Percentiles rank a stretch among this genome's conserved stretches.
These are phyloP conservation scores for Bergia sp. DNA, from an alignment of 92 coral and sea anemone genomes.

Conservation along the genomic window DNA sequence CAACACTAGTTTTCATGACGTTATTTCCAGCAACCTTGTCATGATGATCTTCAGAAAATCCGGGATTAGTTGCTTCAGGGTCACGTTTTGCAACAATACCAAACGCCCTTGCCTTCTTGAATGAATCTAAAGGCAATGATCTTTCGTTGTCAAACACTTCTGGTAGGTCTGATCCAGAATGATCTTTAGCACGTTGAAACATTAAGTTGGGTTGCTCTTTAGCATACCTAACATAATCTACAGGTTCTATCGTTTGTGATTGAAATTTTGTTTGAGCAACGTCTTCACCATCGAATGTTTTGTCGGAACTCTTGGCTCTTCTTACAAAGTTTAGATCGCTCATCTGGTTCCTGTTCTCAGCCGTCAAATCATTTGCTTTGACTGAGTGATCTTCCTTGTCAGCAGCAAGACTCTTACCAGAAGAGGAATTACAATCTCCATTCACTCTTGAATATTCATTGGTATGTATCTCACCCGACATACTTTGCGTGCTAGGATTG, in stretches of 20 bases:
- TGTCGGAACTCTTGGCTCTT: background rate
- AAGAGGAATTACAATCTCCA: background rate
- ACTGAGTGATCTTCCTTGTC: background rate
- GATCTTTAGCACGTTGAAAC: background rate
- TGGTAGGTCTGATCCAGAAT: background rate
- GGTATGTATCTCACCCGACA: background rate
- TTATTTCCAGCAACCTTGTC: background rate
- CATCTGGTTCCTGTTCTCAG: background rate
- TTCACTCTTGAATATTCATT: background rate
- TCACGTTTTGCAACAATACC: conserved; percentile 22
- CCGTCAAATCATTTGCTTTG: background rate
- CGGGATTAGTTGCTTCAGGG: background rate
- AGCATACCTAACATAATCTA: background rate
- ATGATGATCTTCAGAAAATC: background rate
- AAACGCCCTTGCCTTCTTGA: background rate
- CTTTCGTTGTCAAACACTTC: background rate
- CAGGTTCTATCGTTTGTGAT: background rate
- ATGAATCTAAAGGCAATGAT: background rate
- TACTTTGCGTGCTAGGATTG: background rate
- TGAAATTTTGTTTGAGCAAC: background rate
- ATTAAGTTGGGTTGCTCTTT: background rate
- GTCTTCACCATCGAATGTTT: background rate
- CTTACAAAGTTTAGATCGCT: background rate
- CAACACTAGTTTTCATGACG: background rate
- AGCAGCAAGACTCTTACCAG: background rate